A percentile compares a stretch with the other conserved stretches of the same genome.
Evolutionary conservation across 2,888 invertebrate genomes (phyloP).

Genomic region (Torymus auratus): DNA sequence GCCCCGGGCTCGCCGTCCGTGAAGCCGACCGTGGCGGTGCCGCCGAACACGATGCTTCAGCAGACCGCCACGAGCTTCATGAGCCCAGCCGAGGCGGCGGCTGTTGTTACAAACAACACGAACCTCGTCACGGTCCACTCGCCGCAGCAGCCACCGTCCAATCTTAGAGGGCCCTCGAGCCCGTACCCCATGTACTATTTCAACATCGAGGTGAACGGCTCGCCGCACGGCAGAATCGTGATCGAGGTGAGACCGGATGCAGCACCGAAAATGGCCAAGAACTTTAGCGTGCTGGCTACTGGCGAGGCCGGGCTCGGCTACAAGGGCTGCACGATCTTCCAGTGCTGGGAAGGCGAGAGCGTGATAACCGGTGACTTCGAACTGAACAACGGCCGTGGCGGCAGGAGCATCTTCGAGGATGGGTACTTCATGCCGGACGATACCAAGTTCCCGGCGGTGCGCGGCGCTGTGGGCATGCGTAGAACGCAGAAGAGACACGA

Average conservation of each 20-base stretch:
- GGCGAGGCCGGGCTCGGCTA: constrained; percentile 87
- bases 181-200: constrained; percentile 86
- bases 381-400: constrained; percentile 88
- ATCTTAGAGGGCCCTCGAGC: constrained; percentile 79
- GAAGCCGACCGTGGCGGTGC: constrained; percentile 67
- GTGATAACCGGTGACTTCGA: constrained; percentile 90
- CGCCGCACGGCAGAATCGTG: constrained; percentile 84
- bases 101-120: constrained; percentile 28
- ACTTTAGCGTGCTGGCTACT: constrained; percentile 85
- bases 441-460: constrained; percentile 85
- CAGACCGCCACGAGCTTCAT: constrained; percentile 72
- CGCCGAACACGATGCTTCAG: constrained; percentile 71
- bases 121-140: constrained; percentile 76
- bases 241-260: constrained; percentile 88
- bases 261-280: constrained; percentile 89
- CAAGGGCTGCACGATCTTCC: constrained; percentile 88
- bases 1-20: constrained; percentile 74
- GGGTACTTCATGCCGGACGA: constrained; percentile 89
- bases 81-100: constrained; percentile 63
- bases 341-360: constrained; percentile 90
- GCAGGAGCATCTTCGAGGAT: constrained; percentile 86
- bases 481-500: constrained; percentile 89
- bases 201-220: constrained; percentile 86
- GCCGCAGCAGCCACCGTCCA: constrained; percentile 72
- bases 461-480: constrained; percentile 89